These are phyloP conservation scores for Bubo bubo DNA, from an alignment of 2,113 vertebrate species.

Conservation along the genomic window DNA sequence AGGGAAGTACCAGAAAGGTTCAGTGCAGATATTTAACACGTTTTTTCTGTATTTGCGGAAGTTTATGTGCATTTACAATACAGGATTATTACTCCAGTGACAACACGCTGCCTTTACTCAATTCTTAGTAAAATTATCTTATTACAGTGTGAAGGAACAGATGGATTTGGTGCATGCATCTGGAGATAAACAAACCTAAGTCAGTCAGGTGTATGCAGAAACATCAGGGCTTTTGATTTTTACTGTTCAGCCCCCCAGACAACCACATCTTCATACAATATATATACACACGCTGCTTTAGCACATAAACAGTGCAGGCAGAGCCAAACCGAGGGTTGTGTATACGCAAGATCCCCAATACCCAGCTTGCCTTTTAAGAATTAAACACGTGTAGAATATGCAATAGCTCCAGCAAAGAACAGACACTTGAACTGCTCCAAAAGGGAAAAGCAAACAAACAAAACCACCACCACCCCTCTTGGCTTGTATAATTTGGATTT, in stretches of 20 bases:
- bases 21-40: neutral
- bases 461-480: neutral
- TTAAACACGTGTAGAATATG: neutral
- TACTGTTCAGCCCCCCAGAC: neutral
- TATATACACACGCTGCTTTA: neutral
- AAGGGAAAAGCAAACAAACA: neutral
- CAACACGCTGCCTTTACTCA: neutral
- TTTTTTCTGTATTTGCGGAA: neutral
- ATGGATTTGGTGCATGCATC: neutral
- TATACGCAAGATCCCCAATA: too few species aligned
- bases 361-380: neutral
- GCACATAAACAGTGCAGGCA: neutral
- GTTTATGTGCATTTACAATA: neutral
- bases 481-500: neutral
- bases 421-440: neutral
- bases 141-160: neutral
- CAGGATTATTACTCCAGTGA: neutral
- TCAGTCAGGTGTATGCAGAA: neutral
- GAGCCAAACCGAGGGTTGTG: neutral
- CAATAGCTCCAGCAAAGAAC: neutral
- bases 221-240: neutral
- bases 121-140: neutral
- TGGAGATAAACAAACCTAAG: neutral
- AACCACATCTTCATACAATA: neutral
- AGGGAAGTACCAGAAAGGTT: neutral